Evolutionary conservation across 2,888 invertebrate genomes (phyloP).

Genomic region (Tinea trinotella): DNA sequence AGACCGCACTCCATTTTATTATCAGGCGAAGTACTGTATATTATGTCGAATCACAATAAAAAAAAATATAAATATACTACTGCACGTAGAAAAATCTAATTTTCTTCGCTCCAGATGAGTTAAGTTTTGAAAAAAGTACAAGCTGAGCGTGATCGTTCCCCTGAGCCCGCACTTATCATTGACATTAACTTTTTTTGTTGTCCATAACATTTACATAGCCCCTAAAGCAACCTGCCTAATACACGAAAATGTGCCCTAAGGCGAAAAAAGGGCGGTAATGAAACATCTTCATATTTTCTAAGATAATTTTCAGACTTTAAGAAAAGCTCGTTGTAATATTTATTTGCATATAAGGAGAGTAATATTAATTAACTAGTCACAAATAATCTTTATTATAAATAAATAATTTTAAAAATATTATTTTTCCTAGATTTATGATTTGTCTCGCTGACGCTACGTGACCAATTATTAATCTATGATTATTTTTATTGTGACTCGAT

Average conservation of each 20-base stretch:
- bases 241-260: constrained; percentile 33
- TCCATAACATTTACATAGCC: constrained; percentile 72
- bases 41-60: too few species aligned
- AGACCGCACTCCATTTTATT: too few species aligned
- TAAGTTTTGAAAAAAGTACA: constrained; percentile 5
- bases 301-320: constrained; percentile 67
- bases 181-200: constrained; percentile 71
- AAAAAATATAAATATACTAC: too few species aligned
- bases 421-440: too few species aligned
- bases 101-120: not conserved
- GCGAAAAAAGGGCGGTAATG: constrained; percentile 47
- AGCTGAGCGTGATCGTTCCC: constrained; percentile 47
- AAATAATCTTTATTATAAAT: too few species aligned
- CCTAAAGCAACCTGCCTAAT: constrained; percentile 9
- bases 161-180: constrained; percentile 63
- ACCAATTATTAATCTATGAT: too few species aligned
- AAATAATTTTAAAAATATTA: too few species aligned
- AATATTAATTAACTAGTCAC: too few species aligned
- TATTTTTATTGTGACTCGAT: too few species aligned
- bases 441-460: too few species aligned
- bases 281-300: constrained; percentile 55
- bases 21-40: too few species aligned
- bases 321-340: constrained; percentile 27
- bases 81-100: not conserved
- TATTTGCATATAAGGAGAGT: not conserved